Conservation (phyloP, 2,888 invertebrate species). For the Aphidoletes aphidimyza region DNA sequence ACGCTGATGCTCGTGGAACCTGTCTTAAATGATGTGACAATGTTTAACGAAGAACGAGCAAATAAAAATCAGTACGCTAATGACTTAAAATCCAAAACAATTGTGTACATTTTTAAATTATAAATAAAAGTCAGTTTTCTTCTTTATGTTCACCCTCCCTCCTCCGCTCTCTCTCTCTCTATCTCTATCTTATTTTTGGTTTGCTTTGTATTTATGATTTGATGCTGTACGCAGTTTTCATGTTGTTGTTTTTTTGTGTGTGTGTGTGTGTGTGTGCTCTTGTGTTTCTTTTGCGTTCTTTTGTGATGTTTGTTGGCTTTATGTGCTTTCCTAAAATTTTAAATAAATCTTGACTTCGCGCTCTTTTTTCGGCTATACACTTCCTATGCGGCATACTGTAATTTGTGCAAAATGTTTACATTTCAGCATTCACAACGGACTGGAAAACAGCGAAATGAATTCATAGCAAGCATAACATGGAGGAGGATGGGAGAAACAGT, state of each 20-base stretch:
- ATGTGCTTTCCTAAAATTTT: conserved; percentile 12
- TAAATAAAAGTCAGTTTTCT: background rate
- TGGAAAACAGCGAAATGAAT: conserved; percentile 37
- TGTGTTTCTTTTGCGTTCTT: background rate
- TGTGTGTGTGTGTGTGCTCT: background rate
- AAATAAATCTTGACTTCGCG: conserved; percentile 33
- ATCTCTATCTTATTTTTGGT: background rate
- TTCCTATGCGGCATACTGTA: conserved; percentile 31
- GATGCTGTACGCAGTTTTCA: background rate
- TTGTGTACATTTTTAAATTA: conserved; percentile 35
- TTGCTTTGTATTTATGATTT: background rate
- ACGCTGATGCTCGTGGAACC: too few species aligned
- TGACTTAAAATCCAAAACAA: conserved; percentile 44
- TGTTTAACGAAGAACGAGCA: conserved; percentile 33
- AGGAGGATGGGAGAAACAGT: too few species aligned
- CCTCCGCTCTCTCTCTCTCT: too few species aligned
- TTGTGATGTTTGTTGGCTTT: background rate
- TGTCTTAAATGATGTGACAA: background rate
- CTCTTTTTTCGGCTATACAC: conserved; percentile 9
- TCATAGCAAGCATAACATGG: background rate
- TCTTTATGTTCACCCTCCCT: too few species aligned
- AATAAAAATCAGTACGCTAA: conserved; percentile 46
- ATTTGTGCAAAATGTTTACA: conserved; percentile 51
- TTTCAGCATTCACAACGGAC: background rate
- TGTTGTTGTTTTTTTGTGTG: background rate